These are phyloP conservation scores for Noctua fimbriata DNA, from an alignment of 2,888 invertebrate genomes.

Conservation along the genomic window DNA sequence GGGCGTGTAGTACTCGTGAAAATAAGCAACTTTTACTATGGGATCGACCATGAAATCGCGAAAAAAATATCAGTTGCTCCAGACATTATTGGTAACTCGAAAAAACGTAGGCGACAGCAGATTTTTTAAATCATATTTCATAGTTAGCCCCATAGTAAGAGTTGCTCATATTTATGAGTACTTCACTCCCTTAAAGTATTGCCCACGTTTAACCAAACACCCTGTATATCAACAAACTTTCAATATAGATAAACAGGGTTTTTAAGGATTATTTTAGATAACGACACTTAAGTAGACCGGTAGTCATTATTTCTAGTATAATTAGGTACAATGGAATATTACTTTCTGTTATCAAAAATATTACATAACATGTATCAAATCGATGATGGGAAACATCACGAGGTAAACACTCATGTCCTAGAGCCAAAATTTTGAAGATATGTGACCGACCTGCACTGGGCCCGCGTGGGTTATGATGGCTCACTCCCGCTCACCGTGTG, in stretches of 20 bases:
- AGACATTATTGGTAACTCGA: no score
- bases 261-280: slow-evolving; percentile 27
- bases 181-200: no score
- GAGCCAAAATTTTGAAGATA: background rate
- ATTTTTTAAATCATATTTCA: no score
- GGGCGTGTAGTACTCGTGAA: no score
- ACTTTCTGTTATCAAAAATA: slow-evolving; percentile 3
- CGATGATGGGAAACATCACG: background rate
- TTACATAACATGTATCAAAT: background rate
- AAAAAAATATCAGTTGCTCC: no score
- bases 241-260: slow-evolving; percentile 37
- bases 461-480: background rate
- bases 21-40: no score
- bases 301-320: background rate
- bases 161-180: no score
- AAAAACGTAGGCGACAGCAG: no score
- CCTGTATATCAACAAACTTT: background rate
- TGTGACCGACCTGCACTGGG: background rate
- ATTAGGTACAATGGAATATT: slow-evolving; percentile 4
- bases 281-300: background rate
- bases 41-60: no score
- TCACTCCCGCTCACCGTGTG: background rate
- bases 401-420: background rate
- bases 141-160: no score
- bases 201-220: background rate